Base-by-base conservation (phyloP, 2,113 vertebrate species). In the Xiphias gladius region DNA sequence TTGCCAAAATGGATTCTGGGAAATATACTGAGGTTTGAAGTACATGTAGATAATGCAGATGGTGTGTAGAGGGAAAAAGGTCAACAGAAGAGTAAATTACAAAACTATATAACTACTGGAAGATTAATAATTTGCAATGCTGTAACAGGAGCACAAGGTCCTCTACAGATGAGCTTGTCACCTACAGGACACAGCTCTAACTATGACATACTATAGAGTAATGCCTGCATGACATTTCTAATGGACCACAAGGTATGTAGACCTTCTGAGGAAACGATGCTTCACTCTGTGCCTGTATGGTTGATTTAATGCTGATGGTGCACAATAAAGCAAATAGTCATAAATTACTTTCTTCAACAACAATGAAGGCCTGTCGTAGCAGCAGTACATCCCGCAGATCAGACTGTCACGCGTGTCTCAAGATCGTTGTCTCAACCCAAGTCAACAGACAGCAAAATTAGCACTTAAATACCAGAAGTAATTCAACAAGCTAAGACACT, bases 191-290 rank as follows among this genome's bases (percentile, higher is more conserved):
- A 39, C 41, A 30, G 46, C 26, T 65, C 39, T 72, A 82, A 84
- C 63, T 55, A 59, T 77, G 84, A 86, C 80, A 59, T 63, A 80
- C 66, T 76, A 71, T 82, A 2, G 52, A 26, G 46, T 75, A 68
- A 46, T 69, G 58, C 64, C 62, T 32, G 71, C 11, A 3, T 64
- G 86, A 77, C 74, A 58, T 61, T 67, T n/a, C 70, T 80, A 86
- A 88, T 84, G 73, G 74, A 82, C 71, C 74, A 73, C 71, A 59
- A 48, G 78, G 61, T 76, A 83, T 86, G 82, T 69, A 85, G 83
- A 83, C 80, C 80, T 83, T 77, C 59, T 67, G 58, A 76, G 83
- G 72, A 75, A 89, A 78, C 82, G 72, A 65, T 64, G 78, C 65
- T 73, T 83, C 70, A 62, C 79, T 55, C 54, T 14, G 17, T 10